Percentiles rank a stretch among this genome's conserved stretches.
Conservation (phyloP, 1,140 invertebrate species). For the Anastatus disparis region DNA sequence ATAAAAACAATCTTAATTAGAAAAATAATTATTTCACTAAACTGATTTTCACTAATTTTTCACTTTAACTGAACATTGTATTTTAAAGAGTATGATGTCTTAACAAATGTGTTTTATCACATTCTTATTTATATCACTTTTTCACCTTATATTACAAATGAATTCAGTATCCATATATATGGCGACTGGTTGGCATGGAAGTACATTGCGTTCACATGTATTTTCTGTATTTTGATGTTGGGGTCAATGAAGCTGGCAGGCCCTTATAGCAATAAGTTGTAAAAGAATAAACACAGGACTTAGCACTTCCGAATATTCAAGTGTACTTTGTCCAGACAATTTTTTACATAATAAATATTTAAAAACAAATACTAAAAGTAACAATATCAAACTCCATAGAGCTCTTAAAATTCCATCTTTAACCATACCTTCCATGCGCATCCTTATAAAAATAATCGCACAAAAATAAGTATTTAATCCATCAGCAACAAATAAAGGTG, state of each 20-base stretch:
- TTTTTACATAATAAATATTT: slow-evolving; percentile 93
- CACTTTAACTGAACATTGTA: too few relatives aligned
- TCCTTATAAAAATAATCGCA: slow-evolving; percentile 92
- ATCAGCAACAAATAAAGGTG: slow-evolving; percentile 90
- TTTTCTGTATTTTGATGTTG: not conserved
- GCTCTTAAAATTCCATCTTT: slow-evolving; percentile 81
- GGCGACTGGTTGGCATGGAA: slow-evolving; percentile 27
- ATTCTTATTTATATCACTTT: not conserved
- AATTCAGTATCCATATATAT: slow-evolving; percentile 44
- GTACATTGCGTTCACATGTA: not conserved
- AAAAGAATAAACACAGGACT: slow-evolving; percentile 91
- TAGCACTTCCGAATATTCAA: slow-evolving; percentile 92
- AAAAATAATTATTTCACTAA: not conserved
- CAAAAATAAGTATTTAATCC: slow-evolving; percentile 94
- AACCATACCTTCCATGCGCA: slow-evolving; percentile 83
- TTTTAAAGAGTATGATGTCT: too few relatives aligned
- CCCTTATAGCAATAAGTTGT: slow-evolving; percentile 89
- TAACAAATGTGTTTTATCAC: not conserved
- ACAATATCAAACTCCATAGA: slow-evolving; percentile 85
- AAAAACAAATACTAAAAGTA: slow-evolving; percentile 89
- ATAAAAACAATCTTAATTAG: too few relatives aligned
- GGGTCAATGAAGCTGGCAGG: slow-evolving; percentile 84
- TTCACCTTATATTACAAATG: slow-evolving; percentile 33
- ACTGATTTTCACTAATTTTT: not conserved
- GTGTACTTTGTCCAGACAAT: slow-evolving; percentile 79